Evolutionary conservation across 2,888 invertebrate species (phyloP).

Genomic region (Drosophila yooni): DNA sequence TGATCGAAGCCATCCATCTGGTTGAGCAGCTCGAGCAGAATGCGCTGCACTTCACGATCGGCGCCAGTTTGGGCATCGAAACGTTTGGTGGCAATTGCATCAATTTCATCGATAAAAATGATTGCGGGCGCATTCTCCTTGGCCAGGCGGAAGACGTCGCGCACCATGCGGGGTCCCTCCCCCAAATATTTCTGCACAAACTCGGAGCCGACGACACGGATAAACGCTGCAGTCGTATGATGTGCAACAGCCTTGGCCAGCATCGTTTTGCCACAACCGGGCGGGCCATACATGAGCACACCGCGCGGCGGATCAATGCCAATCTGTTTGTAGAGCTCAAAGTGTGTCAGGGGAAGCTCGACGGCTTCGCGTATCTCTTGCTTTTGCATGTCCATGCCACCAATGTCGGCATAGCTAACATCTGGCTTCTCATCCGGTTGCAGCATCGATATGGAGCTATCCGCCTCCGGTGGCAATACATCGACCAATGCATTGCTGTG

Average conservation of each 20-base stretch:
- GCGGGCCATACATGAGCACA: constrained; percentile 99
- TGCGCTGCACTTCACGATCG: constrained; percentile 99
- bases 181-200: constrained; percentile 99
- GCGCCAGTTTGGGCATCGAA: constrained; percentile 99
- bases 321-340: constrained; percentile 98
- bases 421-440: constrained; percentile 99
- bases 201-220: constrained; percentile 99
- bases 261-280: constrained; percentile 99
- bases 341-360: constrained; percentile 98
- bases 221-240: constrained; percentile 99
- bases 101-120: constrained; percentile 99
- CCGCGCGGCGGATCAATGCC: constrained; percentile 99
- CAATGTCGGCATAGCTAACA: constrained; percentile 98
- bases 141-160: constrained; percentile 99
- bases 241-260: constrained; percentile 99
- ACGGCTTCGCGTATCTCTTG: constrained; percentile 99
- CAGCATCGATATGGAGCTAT: constrained; percentile 99
- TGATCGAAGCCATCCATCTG: constrained; percentile 99
- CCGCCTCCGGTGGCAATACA: constrained; percentile 99
- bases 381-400: constrained; percentile 99
- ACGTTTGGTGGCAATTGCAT: constrained; percentile 99
- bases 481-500: constrained; percentile 99
- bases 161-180: constrained; percentile 99
- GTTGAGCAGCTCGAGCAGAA: constrained; percentile 97
- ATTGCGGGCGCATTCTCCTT: constrained; percentile 99